Percentiles rank a stretch among this genome's conserved stretches.
Evolutionary conservation across 2,888 invertebrate genomes (phyloP).

Genomic region (Lasioglossum villosulum): DNA sequence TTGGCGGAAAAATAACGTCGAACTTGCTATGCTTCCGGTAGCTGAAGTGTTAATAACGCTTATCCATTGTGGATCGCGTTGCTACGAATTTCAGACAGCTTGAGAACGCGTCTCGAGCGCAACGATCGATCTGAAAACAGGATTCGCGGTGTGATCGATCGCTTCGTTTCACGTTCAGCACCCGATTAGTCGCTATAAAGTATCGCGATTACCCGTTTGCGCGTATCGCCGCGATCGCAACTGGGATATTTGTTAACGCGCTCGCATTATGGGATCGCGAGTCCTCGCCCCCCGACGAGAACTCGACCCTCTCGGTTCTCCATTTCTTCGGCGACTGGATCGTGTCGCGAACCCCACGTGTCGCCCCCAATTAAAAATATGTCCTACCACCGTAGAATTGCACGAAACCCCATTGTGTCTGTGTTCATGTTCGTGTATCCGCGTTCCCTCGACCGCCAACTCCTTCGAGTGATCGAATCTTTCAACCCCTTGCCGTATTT

Average conservation of each 20-base stretch:
- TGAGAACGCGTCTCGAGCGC: neutral
- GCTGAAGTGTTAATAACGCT: neutral
- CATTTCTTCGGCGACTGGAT: neutral
- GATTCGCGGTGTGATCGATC: neutral
- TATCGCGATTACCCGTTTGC: conserved; percentile 30
- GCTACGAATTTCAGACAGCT: neutral
- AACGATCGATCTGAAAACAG: neutral
- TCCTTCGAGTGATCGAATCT: neutral
- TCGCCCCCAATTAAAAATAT: conserved; percentile 50
- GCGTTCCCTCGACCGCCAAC: neutral
- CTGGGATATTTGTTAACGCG: conserved; percentile 21
- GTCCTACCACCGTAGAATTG: conserved; percentile 81
- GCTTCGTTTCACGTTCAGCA: conserved; percentile 11
- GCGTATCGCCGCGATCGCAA: conserved; percentile 1
- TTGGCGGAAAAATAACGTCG: neutral
- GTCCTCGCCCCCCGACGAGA: conserved; percentile 9
- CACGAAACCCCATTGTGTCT: conserved; percentile 81
- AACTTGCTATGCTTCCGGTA: neutral
- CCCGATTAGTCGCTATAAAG: conserved; percentile 11
- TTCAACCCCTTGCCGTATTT: neutral
- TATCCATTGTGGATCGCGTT: neutral
- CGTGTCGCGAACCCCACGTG: conserved; percentile 27
- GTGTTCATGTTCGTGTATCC: neutral
- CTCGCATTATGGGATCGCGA: conserved; percentile 17
- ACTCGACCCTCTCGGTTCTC: neutral